Conservation (phyloP, 2,797 vertebrate genomes). For the Tokudaia tokunoshimensis region DNA sequence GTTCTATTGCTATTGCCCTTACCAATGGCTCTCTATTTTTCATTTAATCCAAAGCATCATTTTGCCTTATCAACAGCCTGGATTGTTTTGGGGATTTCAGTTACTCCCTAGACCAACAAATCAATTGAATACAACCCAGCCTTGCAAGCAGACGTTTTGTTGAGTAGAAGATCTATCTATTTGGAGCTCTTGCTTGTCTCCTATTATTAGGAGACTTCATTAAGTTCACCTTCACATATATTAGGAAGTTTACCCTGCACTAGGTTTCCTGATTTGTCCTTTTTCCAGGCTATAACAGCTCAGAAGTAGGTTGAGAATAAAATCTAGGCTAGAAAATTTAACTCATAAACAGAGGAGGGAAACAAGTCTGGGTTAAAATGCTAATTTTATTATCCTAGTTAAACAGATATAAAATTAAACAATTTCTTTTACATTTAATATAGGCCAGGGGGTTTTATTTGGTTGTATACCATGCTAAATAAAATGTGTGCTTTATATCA, state of each 20-base stretch:
- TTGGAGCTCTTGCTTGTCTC: too few relatives aligned
- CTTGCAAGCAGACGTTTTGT: neutral
- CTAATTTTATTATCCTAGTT: neutral
- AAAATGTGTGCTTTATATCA: neutral
- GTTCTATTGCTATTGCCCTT: too few relatives aligned
- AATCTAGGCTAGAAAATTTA: neutral
- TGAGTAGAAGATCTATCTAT: neutral
- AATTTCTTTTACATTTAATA: neutral
- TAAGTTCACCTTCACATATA: neutral
- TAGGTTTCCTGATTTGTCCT: neutral
- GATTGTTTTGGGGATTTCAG: neutral
- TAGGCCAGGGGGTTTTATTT: neutral
- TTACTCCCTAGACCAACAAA: neutral
- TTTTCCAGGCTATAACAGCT: neutral
- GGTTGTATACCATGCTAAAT: neutral
- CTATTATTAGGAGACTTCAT: neutral
- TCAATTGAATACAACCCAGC: neutral
- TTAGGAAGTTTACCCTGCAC: neutral
- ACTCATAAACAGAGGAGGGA: neutral
- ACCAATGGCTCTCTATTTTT: too few relatives aligned
- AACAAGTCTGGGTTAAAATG: neutral
- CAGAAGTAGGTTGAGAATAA: neutral
- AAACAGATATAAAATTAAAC: constrained; percentile 39
- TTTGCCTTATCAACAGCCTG: too few relatives aligned
- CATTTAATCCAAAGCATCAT: neutral